Base-by-base conservation (phyloP, 2,888 invertebrate genomes). In the Euproctis similis region DNA sequence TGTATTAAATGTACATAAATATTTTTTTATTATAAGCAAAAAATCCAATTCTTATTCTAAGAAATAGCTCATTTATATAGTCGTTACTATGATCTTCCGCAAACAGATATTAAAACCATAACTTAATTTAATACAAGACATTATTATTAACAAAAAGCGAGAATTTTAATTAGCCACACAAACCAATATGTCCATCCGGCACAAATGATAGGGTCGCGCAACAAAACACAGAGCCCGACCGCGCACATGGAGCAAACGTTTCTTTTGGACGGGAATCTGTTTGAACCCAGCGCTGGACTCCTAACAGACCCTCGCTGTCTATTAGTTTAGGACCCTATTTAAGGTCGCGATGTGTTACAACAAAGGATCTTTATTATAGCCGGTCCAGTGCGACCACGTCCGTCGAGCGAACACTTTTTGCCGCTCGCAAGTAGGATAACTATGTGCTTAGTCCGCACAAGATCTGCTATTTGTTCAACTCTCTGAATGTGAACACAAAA, bases 291-390 rank as follows among this genome's bases (percentile, higher is more conserved):
- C 35, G 29, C n/a, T 11, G 45, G 48, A 44, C 31, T 31, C 16
- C 46, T 61, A 57, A 64, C 59, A 59, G 49, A 59, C 60, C 63
- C 50, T 51, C 39, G n/a, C 46, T 52, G 59, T 67, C 68, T 78
- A 78, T 80, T 80, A 80, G 76, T 71, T 80, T 78, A 80, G 77
- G 77, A 68, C 69, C 73, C 73, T 69, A 75, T 76, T n/a, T 76
- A 72, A 63, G 59, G 57, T 52, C 21, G 59, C 63, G 57, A 62
- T 53, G 58, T 67, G 65, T 62, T 65, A 60, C 61, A 68, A 63
- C 67, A 71, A 72, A 71, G 69, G 58, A 59, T 60, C 64, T 72
- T 68, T 71, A 72, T 69, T 68, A 67, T 60, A 60, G 59, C 63
- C 58, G 59, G 59, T 60, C 55, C 54, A 51, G 51, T 49, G 42